Evolutionary conservation across 1,140 invertebrate species (phyloP).

Genomic region (Drosophila lacteicornis): DNA sequence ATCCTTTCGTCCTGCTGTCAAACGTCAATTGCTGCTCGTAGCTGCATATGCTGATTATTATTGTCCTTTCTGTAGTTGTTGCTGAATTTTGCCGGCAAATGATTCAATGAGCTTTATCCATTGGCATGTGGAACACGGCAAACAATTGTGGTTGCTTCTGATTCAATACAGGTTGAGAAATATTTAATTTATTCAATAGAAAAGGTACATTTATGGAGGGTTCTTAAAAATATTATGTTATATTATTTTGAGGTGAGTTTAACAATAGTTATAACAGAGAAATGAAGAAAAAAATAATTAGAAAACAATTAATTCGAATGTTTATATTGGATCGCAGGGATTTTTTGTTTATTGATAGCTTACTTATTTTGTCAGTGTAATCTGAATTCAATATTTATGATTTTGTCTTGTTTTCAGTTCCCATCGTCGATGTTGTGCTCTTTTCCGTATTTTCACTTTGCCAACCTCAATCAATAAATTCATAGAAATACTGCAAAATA

Average conservation of each 20-base stretch:
- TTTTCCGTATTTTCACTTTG: conserved; percentile 41
- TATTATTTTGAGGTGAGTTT: no score
- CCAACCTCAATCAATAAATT: conserved; percentile 70
- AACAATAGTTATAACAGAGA: no score
- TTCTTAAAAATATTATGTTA: no score
- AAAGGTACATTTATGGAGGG: no score
- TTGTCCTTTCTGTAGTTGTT: conserved; percentile 35
- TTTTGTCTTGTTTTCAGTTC: conserved; percentile 21
- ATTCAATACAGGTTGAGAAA: conserved; percentile 16
- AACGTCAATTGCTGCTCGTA: conserved; percentile 60
- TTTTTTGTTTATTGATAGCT: not conserved
- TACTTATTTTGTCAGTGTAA: conserved; percentile 18
- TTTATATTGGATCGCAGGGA: no score
- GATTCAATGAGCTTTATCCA: conserved; percentile 70
- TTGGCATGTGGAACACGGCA: conserved; percentile 46
- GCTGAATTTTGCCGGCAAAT: conserved; percentile 41
- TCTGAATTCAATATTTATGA: conserved; percentile 30
- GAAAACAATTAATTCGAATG: no score
- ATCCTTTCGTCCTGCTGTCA: conserved; percentile 40
- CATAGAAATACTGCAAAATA: conserved; percentile 58
- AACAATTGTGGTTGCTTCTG: conserved; percentile 35
- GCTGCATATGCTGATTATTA: conserved; percentile 68
- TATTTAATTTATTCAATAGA: not conserved
- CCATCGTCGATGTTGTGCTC: conserved; percentile 2
- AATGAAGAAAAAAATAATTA: no score